Conservation (phyloP, 2,888 invertebrate species). For the Drosophila putrida region DNA sequence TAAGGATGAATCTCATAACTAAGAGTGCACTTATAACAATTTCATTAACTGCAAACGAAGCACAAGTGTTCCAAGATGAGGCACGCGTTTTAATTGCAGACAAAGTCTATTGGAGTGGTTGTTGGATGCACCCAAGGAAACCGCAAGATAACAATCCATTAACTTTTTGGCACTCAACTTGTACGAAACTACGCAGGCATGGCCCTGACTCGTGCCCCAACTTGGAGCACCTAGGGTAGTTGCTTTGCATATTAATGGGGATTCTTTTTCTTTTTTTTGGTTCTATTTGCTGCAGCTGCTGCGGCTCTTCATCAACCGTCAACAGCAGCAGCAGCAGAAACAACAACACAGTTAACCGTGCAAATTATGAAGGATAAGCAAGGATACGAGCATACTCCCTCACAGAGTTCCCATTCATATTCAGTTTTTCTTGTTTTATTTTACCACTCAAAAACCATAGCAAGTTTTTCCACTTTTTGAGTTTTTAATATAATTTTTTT, state of each 20-base stretch:
- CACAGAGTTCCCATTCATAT: slow-evolving; percentile 46
- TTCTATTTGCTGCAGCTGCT: slow-evolving; percentile 46
- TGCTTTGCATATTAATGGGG: slow-evolving; percentile 60
- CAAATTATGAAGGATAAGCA: slow-evolving; percentile 71
- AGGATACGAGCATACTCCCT: slow-evolving; percentile 39
- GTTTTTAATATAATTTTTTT: slow-evolving; percentile 56
- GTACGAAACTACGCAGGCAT: slow-evolving; percentile 52
- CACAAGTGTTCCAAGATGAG: slow-evolving; percentile 41
- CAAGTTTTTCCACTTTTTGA: slow-evolving; percentile 67
- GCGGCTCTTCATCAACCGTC: slow-evolving; percentile 68
- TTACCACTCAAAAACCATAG: slow-evolving; percentile 52
- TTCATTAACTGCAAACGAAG: slow-evolving; percentile 78
- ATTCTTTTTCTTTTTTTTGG: slow-evolving; percentile 34
- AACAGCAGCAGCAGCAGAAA: slow-evolving; percentile 38
- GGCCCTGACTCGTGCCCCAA: slow-evolving; percentile 13
- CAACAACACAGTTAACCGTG: slow-evolving; percentile 40
- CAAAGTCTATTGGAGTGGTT: slow-evolving; percentile 40
- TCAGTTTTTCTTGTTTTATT: slow-evolving; percentile 45
- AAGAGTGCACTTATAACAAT: slow-evolving; percentile 66
- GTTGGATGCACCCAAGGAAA: slow-evolving; percentile 56
- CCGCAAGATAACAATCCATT: slow-evolving; percentile 81
- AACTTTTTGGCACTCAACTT: slow-evolving; percentile 79
- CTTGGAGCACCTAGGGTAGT: slow-evolving; percentile 60
- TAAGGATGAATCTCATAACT: slow-evolving; percentile 22
- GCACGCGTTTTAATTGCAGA: slow-evolving; percentile 71